These are phyloP conservation scores for Craniophora ligustri DNA, from an alignment of 2,888 invertebrate species.

Conservation along the genomic window DNA sequence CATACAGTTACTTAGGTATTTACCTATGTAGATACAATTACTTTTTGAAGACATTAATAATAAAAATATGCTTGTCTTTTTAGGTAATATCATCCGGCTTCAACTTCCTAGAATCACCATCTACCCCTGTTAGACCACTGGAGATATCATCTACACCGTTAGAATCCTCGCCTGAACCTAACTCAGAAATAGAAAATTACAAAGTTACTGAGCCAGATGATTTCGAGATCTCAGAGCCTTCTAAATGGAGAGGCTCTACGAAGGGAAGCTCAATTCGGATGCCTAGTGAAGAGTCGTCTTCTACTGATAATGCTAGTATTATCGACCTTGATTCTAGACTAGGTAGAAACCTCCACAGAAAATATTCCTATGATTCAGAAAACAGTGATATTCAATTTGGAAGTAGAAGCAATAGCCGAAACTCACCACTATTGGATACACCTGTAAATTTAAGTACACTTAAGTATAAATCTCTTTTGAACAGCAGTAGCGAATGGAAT, in stretches of 20 bases:
- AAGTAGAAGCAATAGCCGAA: constrained; percentile 66
- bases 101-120: constrained; percentile 74
- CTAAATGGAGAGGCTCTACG: constrained; percentile 91
- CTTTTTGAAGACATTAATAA: neutral
- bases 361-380: constrained; percentile 78
- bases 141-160: constrained; percentile 83
- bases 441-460: constrained; percentile 78
- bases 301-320: constrained; percentile 82
- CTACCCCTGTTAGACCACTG: constrained; percentile 72
- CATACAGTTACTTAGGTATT: no score
- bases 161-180: constrained; percentile 71
- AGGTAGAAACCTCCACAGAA: constrained; percentile 69
- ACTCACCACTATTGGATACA: constrained; percentile 77
- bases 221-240: constrained; percentile 85
- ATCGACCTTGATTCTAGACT: constrained; percentile 78
- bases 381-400: constrained; percentile 70
- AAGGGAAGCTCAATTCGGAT: constrained; percentile 91
- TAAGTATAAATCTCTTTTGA: constrained; percentile 81
- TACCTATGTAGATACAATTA: no score
- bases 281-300: constrained; percentile 88
- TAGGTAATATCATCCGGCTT: constrained; percentile 85
- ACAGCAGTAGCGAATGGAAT: constrained; percentile 90
- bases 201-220: constrained; percentile 89
- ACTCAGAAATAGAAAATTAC: constrained; percentile 75
- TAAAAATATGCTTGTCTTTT: constrained; percentile 45